Evolutionary conservation across 2,113 vertebrate genomes (phyloP).

Genomic region (Sturnira hondurensis): DNA sequence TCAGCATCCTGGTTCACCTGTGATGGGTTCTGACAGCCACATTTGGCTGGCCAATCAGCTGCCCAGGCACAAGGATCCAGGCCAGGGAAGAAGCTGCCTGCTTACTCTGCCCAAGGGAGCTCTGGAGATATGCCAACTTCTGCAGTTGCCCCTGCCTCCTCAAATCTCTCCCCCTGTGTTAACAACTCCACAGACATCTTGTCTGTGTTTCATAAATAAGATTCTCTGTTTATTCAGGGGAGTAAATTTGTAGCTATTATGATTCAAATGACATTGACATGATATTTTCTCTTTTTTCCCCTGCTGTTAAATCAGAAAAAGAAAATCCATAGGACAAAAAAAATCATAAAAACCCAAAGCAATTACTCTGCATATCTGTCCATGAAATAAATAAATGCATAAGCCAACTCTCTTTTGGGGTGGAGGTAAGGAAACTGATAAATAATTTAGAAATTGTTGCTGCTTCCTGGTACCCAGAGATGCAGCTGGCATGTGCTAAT

Average conservation of each 20-base stretch:
- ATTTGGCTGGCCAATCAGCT: conserved; percentile 47
- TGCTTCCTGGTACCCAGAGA: conserved; percentile 75
- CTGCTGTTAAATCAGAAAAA: conserved; percentile 76
- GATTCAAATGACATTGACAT: conserved; percentile 85
- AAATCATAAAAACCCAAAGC: conserved; percentile 75
- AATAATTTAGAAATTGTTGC: conserved; percentile 82
- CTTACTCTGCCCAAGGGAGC: conserved; percentile 8
- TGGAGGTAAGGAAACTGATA: conserved; percentile 73
- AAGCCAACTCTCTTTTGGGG: conserved; percentile 72
- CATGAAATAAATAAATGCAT: conserved; percentile 74
- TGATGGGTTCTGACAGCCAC: conserved; percentile 55
- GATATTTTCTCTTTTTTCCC: conserved; percentile 75
- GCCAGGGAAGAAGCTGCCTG: background rate
- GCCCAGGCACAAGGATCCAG: conserved; percentile 32
- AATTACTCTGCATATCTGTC: conserved; percentile 78
- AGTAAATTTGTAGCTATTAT: conserved; percentile 88
- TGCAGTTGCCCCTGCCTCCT: conserved; percentile 80
- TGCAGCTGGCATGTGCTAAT: conserved; percentile 80
- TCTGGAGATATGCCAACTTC: conserved; percentile 77
- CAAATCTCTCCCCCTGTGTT: conserved; percentile 77
- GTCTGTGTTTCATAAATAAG: conserved; percentile 87
- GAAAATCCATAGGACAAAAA: conserved; percentile 53
- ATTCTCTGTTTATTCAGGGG: conserved; percentile 83
- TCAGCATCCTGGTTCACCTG: conserved; percentile 12
- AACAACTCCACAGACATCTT: conserved; percentile 83